Evolutionary conservation across 2,888 invertebrate genomes (phyloP).

Genomic region (Drosophila tanythrix): DNA sequence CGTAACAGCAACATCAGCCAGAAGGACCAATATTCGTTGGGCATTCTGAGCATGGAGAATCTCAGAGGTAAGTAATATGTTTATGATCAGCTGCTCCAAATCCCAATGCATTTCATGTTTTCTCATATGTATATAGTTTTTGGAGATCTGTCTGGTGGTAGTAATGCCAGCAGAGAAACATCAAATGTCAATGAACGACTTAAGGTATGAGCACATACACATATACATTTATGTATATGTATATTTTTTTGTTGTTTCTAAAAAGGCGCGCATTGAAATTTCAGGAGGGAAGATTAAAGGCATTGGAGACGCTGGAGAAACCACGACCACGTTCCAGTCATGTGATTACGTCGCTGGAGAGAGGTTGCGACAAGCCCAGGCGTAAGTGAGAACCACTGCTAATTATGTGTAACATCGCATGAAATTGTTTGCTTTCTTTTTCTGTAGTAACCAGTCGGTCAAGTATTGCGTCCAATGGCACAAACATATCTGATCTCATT

Average conservation of each 20-base stretch:
- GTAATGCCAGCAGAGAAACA: conserved; percentile 31
- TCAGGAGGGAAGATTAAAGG: conserved; percentile 76
- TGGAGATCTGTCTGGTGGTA: conserved; percentile 72
- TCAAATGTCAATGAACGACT: conserved; percentile 67
- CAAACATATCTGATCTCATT: conserved; percentile 82
- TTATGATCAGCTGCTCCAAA: not conserved
- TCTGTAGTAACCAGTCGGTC: conserved; percentile 21
- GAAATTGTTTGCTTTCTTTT: not conserved
- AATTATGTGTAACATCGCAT: not conserved
- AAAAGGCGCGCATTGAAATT: conserved; percentile 25
- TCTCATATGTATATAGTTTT: conserved; percentile 66
- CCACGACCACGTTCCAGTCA: conserved; percentile 49
- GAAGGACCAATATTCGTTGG: conserved; percentile 70
- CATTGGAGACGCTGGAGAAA: conserved; percentile 76
- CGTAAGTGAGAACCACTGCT: conserved; percentile 13
- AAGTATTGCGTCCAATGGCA: conserved; percentile 59
- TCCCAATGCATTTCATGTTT: not conserved
- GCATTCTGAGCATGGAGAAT: conserved; percentile 77
- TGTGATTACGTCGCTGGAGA: conserved; percentile 12
- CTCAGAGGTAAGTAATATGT: conserved; percentile 59
- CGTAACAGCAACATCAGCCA: conserved; percentile 22
- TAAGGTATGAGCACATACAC: conserved; percentile 52
- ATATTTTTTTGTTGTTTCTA: not conserved
- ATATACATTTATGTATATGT: not conserved
- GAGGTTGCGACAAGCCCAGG: conserved; percentile 6